Conservation (phyloP, 2,797 vertebrate species). For the Neosalanx taihuensis region DNA sequence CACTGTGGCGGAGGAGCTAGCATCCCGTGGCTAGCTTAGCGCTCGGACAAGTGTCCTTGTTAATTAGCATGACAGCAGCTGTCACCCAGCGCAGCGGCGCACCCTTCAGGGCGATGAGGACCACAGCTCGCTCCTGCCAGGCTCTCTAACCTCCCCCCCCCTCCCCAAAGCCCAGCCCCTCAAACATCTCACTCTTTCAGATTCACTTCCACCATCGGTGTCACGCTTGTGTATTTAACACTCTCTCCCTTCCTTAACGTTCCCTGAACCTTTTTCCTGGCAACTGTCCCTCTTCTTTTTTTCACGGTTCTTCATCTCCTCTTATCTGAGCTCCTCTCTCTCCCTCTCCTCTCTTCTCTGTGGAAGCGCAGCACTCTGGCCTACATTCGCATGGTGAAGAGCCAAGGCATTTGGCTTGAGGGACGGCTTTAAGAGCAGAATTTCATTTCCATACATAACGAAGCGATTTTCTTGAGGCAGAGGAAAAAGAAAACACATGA, state of each 20-base stretch:
- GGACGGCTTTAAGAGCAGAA: slow-evolving; percentile 51
- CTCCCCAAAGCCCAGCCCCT: not conserved
- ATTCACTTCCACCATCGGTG: slow-evolving; percentile 1
- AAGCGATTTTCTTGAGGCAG: slow-evolving; percentile 56
- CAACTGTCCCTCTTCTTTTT: not conserved
- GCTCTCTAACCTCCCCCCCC: slow-evolving; percentile 9
- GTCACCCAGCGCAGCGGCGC: slow-evolving; percentile 18
- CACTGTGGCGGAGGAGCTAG: not conserved
- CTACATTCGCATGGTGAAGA: slow-evolving; percentile 62
- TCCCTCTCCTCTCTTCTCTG: slow-evolving; percentile 50
- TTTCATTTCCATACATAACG: slow-evolving; percentile 71
- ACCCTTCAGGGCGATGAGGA: slow-evolving; percentile 2
- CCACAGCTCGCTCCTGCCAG: slow-evolving; percentile 7
- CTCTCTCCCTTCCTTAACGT: not conserved
- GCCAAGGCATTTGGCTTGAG: slow-evolving; percentile 63
- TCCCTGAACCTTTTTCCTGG: not conserved
- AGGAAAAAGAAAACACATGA: slow-evolving; percentile 47
- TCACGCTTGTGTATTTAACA: not conserved
- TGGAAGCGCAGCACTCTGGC: slow-evolving; percentile 56
- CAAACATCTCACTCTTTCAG: not conserved
- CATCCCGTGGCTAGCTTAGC: slow-evolving; percentile 1
- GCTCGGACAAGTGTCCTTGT: slow-evolving; percentile 30
- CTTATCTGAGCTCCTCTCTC: slow-evolving; percentile 10
- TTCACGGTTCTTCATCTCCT: not conserved
- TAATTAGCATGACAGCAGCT: slow-evolving; percentile 53